Evolutionary conservation across 1,140 invertebrate species (phyloP).

Genomic region (Heterodera schachtii): DNA sequence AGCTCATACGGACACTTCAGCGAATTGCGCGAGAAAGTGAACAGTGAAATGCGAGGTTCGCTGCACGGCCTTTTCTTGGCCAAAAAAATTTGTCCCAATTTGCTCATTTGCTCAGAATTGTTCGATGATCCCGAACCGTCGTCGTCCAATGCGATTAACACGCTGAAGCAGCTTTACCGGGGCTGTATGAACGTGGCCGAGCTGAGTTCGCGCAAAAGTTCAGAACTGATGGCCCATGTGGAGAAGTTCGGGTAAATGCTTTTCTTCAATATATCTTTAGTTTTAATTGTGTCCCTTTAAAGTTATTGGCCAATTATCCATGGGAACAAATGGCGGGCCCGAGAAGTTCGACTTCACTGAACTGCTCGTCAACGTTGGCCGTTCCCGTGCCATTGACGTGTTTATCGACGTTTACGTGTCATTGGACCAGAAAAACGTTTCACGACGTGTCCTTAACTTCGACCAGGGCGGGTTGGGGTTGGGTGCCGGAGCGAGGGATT

Average conservation of each 20-base stretch:
- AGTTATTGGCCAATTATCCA: slow-evolving; percentile 51
- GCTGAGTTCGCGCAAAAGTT: slow-evolving; percentile 37
- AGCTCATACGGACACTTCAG: slow-evolving; percentile 56
- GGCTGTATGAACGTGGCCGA: slow-evolving; percentile 51
- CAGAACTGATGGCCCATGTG: slow-evolving; percentile 19
- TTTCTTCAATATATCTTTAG: background rate
- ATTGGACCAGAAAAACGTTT: slow-evolving; percentile 51
- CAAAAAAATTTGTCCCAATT: slow-evolving; percentile 1
- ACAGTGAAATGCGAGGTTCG: slow-evolving; percentile 45
- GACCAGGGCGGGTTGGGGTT: slow-evolving; percentile 59
- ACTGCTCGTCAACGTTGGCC: slow-evolving; percentile 46
- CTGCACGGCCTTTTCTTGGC: background rate
- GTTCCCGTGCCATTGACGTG: slow-evolving; percentile 44
- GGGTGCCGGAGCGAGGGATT: slow-evolving; percentile 55
- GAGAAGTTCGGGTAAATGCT: slow-evolving; percentile 4
- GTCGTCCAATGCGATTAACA: slow-evolving; percentile 48
- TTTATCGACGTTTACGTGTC: slow-evolving; percentile 55
- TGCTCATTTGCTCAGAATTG: slow-evolving; percentile 40
- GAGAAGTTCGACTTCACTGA: slow-evolving; percentile 50
- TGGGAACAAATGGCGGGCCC: slow-evolving; percentile 32
- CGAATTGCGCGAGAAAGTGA: slow-evolving; percentile 51
- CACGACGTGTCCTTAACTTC: slow-evolving; percentile 46
- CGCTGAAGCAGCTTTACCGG: slow-evolving; percentile 44
- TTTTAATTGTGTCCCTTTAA: background rate
- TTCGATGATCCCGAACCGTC: slow-evolving; percentile 42